Conservation (phyloP, 2,113 vertebrate species). For the Azemiops feae region DNA sequence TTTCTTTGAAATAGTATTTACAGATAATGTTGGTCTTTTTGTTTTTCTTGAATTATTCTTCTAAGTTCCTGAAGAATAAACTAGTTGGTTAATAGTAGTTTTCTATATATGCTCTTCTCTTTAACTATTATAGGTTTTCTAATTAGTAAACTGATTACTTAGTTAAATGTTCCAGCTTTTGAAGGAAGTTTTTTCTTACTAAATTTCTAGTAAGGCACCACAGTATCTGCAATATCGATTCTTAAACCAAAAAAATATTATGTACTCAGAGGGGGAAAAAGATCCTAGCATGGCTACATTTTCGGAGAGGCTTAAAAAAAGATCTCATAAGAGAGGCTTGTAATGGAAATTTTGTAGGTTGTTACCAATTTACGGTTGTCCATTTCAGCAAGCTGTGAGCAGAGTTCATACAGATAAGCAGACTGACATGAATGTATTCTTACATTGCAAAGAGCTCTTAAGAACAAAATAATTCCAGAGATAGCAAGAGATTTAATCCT, state of each 20-base stretch:
- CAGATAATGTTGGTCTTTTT: slow-evolving; percentile 42
- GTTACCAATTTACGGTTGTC: neutral
- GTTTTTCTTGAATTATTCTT: slow-evolving; percentile 67
- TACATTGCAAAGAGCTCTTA: neutral
- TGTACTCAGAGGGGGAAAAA: slow-evolving; percentile 45
- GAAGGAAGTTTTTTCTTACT: slow-evolving; percentile 56
- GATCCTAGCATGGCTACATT: slow-evolving; percentile 2
- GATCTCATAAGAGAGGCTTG: neutral
- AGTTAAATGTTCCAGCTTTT: too few relatives aligned
- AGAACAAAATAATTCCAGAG: neutral
- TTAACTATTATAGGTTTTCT: slow-evolving; percentile 49
- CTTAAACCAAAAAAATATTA: slow-evolving; percentile 68
- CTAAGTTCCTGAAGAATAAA: slow-evolving; percentile 53
- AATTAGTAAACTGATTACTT: slow-evolving; percentile 66
- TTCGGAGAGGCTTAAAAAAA: slow-evolving; percentile 33
- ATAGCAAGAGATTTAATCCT: neutral
- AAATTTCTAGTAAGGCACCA: slow-evolving; percentile 54
- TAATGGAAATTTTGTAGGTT: neutral
- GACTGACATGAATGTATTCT: neutral
- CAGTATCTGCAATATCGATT: slow-evolving; percentile 50
- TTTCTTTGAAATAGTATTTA: slow-evolving; percentile 59
- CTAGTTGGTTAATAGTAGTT: slow-evolving; percentile 49
- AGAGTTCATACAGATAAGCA: neutral
- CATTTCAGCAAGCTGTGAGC: neutral
- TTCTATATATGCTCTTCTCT: slow-evolving; percentile 47